phyloP scores from a whole-genome alignment of 2,888 invertebrate species.

The Rotaria sp. region DNA sequence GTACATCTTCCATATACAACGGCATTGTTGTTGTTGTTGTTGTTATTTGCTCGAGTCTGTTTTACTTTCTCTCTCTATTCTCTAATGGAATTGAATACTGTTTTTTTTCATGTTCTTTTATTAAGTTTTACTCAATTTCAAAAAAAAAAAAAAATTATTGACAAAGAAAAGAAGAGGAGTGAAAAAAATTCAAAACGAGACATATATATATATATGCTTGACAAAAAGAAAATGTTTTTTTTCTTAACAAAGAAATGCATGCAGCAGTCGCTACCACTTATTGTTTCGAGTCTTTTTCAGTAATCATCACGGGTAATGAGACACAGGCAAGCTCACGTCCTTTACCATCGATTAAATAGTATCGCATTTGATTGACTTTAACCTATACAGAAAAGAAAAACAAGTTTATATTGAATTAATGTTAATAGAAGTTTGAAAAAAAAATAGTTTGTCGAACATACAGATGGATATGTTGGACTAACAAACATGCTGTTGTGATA shows the following conservation, averaged over 20 bases:
- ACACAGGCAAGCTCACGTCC: conserved; percentile 21
- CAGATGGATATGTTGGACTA: conserved; percentile 22
- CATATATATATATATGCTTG: not conserved
- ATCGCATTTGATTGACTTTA: conserved; percentile 25
- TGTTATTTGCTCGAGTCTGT: not conserved
- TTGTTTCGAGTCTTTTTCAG: conserved; percentile 7
- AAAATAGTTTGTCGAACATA: not conserved
- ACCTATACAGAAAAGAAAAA: not conserved
- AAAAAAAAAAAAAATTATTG: not conserved
- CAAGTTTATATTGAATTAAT: not conserved
- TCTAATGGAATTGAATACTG: not conserved
- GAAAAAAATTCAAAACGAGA: not conserved
- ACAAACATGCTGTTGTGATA: conserved; percentile 22
- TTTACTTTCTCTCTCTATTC: not conserved
- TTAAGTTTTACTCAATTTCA: not conserved
- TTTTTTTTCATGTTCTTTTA: not conserved
- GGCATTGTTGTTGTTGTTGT: not conserved
- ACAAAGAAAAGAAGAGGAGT: not conserved
- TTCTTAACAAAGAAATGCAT: not conserved
- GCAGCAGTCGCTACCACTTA: not conserved
- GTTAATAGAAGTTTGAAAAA: not conserved
- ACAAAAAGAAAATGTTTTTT: not conserved
- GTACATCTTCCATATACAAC: not conserved
- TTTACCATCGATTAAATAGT: conserved; percentile 28
- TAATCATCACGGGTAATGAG: conserved; percentile 4